Evolutionary conservation across 2,888 invertebrate genomes (phyloP).

Genomic region (Sialis lutaria): DNA sequence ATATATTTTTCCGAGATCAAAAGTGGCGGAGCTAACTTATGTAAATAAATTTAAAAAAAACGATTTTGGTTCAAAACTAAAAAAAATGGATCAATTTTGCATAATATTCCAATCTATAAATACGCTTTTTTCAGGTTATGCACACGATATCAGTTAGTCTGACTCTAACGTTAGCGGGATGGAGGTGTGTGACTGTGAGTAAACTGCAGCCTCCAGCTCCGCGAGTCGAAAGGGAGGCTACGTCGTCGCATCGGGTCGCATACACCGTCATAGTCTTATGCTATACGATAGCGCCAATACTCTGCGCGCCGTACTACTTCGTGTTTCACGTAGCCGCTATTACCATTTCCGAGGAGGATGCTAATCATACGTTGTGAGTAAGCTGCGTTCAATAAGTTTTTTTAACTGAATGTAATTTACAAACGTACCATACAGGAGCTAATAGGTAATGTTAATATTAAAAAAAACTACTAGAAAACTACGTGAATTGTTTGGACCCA

Average conservation of each 20-base stretch:
- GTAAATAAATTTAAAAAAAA: no score
- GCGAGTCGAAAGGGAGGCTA: not conserved
- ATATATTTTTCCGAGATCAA: no score
- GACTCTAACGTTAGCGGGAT: constrained; percentile 64
- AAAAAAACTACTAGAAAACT: no score
- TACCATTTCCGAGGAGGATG: constrained; percentile 32
- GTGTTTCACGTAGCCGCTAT: constrained; percentile 42
- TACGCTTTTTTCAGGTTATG: constrained; percentile 58
- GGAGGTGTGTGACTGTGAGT: constrained; percentile 75
- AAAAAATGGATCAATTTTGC: no score
- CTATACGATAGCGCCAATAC: constrained; percentile 56
- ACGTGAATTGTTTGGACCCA: no score
- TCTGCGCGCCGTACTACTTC: constrained; percentile 72
- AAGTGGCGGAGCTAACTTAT: no score
- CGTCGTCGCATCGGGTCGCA: not conserved
- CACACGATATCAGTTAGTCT: constrained; percentile 74
- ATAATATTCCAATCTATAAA: no score
- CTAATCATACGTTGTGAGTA: constrained; percentile 40
- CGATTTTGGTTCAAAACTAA: no score
- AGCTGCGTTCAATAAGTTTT: no score
- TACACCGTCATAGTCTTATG: constrained; percentile 47
- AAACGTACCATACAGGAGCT: no score
- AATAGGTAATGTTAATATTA: no score
- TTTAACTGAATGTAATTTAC: no score
- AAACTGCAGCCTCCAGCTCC: constrained; percentile 26